These are phyloP conservation scores for Drosophila nebulosa DNA, from an alignment of 1,140 invertebrate species.

Conservation along the genomic window DNA sequence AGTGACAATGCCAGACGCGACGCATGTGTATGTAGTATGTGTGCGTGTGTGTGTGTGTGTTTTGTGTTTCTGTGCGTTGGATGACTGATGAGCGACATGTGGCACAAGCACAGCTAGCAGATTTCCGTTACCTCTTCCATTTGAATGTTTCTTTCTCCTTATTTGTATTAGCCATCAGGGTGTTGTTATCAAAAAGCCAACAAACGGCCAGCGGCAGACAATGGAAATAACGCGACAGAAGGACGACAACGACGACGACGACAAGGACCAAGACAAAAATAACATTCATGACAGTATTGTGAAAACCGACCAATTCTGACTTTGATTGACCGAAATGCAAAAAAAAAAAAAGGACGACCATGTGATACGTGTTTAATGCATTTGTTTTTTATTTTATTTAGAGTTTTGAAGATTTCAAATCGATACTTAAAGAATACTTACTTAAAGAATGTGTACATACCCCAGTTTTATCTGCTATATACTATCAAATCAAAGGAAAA, in stretches of 20 bases:
- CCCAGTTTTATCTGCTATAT: background rate
- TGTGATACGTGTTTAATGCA: background rate
- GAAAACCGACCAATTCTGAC: slow-evolving; percentile 16
- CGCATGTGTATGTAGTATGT: slow-evolving; percentile 15
- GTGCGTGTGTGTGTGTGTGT: slow-evolving; percentile 22
- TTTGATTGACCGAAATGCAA: slow-evolving; percentile 48
- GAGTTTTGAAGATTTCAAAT: no score
- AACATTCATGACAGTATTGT: background rate
- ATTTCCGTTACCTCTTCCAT: background rate
- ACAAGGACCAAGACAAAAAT: background rate
- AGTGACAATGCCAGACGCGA: slow-evolving; percentile 72
- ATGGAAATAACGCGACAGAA: slow-evolving; percentile 26
- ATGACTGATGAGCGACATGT: slow-evolving; percentile 71
- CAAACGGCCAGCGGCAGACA: slow-evolving; percentile 31
- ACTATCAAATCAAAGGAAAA: background rate
- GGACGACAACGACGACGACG: background rate
- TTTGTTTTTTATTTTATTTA: no score
- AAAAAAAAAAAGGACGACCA: background rate
- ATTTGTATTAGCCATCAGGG: slow-evolving; percentile 55
- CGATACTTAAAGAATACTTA: no score
- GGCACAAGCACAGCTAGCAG: slow-evolving; percentile 12
- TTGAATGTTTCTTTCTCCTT: background rate
- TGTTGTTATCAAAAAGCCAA: slow-evolving; percentile 52
- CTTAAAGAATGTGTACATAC: background rate
- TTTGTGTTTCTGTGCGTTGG: background rate